These are phyloP conservation scores for Chaetops frenatus DNA, from an alignment of 2,113 vertebrate species.

Conservation along the genomic window DNA sequence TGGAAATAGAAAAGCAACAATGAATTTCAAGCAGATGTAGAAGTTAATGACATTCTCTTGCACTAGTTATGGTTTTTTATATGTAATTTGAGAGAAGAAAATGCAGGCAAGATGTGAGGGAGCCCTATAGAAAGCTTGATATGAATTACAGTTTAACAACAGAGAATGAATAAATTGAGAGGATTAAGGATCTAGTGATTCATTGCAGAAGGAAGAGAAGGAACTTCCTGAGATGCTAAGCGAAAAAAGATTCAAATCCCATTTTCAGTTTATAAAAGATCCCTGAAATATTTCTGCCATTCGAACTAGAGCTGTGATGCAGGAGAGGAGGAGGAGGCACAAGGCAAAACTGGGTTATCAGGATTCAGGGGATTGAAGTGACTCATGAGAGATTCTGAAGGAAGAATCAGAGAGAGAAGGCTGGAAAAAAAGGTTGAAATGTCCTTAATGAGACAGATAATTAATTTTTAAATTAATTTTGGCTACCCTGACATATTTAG, in stretches of 20 bases:
- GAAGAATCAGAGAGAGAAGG: not conserved
- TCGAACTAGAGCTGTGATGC: not conserved
- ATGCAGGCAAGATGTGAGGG: not conserved
- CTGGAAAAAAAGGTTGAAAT: not conserved
- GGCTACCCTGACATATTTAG: not conserved
- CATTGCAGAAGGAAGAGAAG: not conserved
- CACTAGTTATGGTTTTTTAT: not conserved
- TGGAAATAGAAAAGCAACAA: slow-evolving; percentile 16
- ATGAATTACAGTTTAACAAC: not conserved
- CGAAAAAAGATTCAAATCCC: not conserved
- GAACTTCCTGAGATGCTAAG: slow-evolving; percentile 8
- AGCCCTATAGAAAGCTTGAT: not conserved
- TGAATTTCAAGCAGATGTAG: not conserved
- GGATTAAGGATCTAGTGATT: not conserved
- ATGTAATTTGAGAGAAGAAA: not conserved
- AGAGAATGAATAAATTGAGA: not conserved
- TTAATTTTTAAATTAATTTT: slow-evolving; percentile 40
- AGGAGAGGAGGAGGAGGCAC: slow-evolving; percentile 20
- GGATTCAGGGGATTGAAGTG: not conserved
- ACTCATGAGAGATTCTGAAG: slow-evolving; percentile 4
- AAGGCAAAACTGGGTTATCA: slow-evolving; percentile 29
- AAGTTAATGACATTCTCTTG: not conserved
- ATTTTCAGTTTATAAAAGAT: not conserved
- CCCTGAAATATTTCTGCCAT: not conserved
- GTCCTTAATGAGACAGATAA: slow-evolving; percentile 29